These are phyloP conservation scores for Microplitis mediator DNA, from an alignment of 1,140 invertebrate species.

Conservation along the genomic window DNA sequence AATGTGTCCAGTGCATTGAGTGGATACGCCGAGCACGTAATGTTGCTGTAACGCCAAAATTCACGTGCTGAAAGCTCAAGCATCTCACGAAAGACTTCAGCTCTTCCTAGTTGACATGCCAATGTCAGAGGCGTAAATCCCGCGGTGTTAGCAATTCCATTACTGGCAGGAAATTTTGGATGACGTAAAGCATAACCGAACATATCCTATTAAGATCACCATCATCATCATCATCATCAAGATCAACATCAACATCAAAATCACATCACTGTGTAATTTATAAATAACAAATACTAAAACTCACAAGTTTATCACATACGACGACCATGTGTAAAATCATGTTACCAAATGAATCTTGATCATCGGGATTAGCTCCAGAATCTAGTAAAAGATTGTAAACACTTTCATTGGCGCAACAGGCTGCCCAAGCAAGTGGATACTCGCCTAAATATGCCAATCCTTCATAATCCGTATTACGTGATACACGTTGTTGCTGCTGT, in stretches of 20 bases:
- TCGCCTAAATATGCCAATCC: slow-evolving; percentile 94
- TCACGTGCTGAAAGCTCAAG: slow-evolving; percentile 93
- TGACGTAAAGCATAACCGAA: slow-evolving; percentile 96
- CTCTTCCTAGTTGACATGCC: slow-evolving; percentile 93
- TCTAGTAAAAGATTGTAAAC: slow-evolving; percentile 97
- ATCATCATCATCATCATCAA: background rate
- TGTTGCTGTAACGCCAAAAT: slow-evolving; percentile 99
- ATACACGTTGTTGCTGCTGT: slow-evolving; percentile 72
- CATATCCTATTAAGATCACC: slow-evolving; percentile 78
- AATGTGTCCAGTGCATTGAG: slow-evolving; percentile 95
- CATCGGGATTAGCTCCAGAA: slow-evolving; percentile 88
- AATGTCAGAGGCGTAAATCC: slow-evolving; percentile 94
- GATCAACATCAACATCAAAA: background rate
- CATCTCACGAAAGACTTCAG: slow-evolving; percentile 97
- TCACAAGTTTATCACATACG: slow-evolving; percentile 92
- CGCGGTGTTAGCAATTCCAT: slow-evolving; percentile 85
- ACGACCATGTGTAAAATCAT: slow-evolving; percentile 99
- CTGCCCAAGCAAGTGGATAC: slow-evolving; percentile 95
- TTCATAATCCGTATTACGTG: slow-evolving; percentile 89
- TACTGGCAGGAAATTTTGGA: slow-evolving; percentile 88
- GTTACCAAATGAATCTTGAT: slow-evolving; percentile 90
- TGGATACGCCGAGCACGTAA: slow-evolving; percentile 98
- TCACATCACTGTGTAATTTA: no score
- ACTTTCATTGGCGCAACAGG: slow-evolving; percentile 93
- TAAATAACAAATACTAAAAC: slow-evolving; percentile 39